Evolutionary conservation across 2,888 invertebrate species (phyloP).

Genomic region (Pristionchus fissidentatus): DNA sequence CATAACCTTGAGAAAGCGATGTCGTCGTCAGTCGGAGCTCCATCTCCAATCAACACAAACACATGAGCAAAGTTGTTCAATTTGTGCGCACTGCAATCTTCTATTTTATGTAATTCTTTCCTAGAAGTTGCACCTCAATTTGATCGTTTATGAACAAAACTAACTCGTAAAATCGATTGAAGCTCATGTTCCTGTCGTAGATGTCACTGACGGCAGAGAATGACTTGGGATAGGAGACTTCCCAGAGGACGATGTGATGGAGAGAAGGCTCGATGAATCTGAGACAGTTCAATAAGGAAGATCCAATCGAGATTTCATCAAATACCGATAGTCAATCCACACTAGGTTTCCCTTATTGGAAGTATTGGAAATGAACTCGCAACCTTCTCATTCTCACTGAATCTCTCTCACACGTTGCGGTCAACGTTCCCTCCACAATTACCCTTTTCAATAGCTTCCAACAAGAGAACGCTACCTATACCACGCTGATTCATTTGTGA

Average conservation of each 20-base stretch:
- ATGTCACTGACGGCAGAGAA: slow-evolving; percentile 57
- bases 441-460: neutral
- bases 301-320: neutral
- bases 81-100: slow-evolving; percentile 57
- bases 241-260: slow-evolving; percentile 63
- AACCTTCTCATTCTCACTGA: neutral
- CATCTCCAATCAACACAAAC: slow-evolving; percentile 62
- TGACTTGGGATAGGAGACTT: slow-evolving; percentile 62
- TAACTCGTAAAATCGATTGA: slow-evolving; percentile 64
- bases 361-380: too few relatives aligned
- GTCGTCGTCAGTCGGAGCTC: slow-evolving; percentile 63
- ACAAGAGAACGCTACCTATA: neutral
- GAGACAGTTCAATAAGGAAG: slow-evolving; percentile 29
- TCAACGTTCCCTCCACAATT: too few relatives aligned
- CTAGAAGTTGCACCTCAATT: too few relatives aligned
- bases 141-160: neutral
- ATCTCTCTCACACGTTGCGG: neutral
- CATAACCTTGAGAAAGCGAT: slow-evolving; percentile 61
- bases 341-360: too few relatives aligned
- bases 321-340: too few relatives aligned
- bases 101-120: too few relatives aligned
- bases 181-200: slow-evolving; percentile 65
- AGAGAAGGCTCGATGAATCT: slow-evolving; percentile 63
- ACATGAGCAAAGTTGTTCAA: slow-evolving; percentile 59
- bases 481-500: neutral